A percentile compares a stretch with the other conserved stretches of the same genome.
phyloP scores from a whole-genome alignment of 2,888 invertebrate species.

The Chrysomela aeneicollis region DNA sequence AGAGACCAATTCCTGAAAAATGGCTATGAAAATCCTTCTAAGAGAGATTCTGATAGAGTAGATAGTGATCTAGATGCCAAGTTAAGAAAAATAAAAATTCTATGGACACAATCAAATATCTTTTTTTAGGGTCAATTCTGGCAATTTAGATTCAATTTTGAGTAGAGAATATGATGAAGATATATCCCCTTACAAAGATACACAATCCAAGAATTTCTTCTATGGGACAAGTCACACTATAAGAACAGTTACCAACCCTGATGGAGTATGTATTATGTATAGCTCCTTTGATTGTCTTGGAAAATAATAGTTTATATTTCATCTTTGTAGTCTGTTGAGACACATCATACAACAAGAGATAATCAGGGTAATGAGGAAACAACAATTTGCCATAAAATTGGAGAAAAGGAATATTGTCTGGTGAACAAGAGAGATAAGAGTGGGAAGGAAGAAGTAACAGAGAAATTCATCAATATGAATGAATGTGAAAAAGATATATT shows the following conservation, averaged over 20 bases:
- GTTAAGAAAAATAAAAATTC: slow-evolving; percentile 26
- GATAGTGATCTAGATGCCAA: slow-evolving; percentile 49
- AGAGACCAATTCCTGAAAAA: slow-evolving; percentile 67
- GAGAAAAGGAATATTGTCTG: slow-evolving; percentile 56
- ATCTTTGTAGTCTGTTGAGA: slow-evolving; percentile 62
- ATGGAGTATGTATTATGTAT: slow-evolving; percentile 61
- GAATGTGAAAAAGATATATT: slow-evolving; percentile 49
- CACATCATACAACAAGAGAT: slow-evolving; percentile 65
- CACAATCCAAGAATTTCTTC: slow-evolving; percentile 40
- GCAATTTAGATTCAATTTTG: slow-evolving; percentile 32
- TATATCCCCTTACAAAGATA: slow-evolving; percentile 16
- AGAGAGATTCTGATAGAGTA: slow-evolving; percentile 43
- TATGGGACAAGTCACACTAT: slow-evolving; percentile 66
- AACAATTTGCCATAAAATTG: slow-evolving; percentile 61
- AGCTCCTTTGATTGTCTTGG: no score
- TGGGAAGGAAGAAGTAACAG: slow-evolving; percentile 54
- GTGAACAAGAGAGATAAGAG: slow-evolving; percentile 62
- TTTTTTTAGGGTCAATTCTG: slow-evolving; percentile 32
- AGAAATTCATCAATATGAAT: slow-evolving; percentile 55
- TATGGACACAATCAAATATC: neutral
- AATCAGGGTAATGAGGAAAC: slow-evolving; percentile 68
- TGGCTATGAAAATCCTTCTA: slow-evolving; percentile 55
- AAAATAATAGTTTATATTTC: neutral
- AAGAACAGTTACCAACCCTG: slow-evolving; percentile 65
- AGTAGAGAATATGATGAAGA: slow-evolving; percentile 15